A percentile compares a stretch with the other conserved stretches of the same genome.
Conservation (phyloP, 1,140 invertebrate species). For the Pseudomyrmex pallidus region DNA sequence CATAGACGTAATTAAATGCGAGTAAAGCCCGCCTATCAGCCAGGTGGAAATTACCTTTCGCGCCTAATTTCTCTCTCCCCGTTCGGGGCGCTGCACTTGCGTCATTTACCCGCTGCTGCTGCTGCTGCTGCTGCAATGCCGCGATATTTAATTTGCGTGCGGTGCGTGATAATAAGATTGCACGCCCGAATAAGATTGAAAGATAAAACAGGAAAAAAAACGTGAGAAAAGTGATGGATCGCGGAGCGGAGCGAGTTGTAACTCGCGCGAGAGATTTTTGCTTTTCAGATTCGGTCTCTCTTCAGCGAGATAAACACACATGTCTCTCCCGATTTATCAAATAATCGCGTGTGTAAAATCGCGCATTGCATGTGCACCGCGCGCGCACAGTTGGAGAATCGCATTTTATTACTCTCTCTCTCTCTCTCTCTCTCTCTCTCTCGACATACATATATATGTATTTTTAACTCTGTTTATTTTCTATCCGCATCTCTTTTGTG, state of each 20-base stretch:
- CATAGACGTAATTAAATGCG: conserved; percentile 65
- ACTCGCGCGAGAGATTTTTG: neutral
- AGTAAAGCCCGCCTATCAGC: conserved; percentile 37
- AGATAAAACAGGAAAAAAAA: neutral
- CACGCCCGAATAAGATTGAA: neutral
- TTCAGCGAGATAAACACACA: neutral
- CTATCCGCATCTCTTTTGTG: conserved; percentile 9
- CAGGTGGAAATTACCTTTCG: conserved; percentile 27
- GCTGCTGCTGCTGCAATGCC: neutral
- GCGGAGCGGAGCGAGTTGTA: neutral
- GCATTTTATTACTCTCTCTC: conserved; percentile 31
- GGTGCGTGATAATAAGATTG: neutral
- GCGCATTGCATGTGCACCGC: neutral
- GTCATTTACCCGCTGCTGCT: neutral
- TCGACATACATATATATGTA: neutral
- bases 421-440: too few relatives aligned
- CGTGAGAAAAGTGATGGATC: neutral
- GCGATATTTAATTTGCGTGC: conserved; percentile 2
- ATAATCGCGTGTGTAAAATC: conserved; percentile 30
- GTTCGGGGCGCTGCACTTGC: neutral
- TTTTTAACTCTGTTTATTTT: conserved; percentile 53
- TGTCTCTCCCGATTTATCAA: neutral
- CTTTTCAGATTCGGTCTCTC: neutral
- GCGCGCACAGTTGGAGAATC: neutral
- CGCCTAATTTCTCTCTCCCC: conserved; percentile 37